Conservation (phyloP, 35 echinoderm and acorn worm genomes). For the Apostichopus parvimensis region DNA sequence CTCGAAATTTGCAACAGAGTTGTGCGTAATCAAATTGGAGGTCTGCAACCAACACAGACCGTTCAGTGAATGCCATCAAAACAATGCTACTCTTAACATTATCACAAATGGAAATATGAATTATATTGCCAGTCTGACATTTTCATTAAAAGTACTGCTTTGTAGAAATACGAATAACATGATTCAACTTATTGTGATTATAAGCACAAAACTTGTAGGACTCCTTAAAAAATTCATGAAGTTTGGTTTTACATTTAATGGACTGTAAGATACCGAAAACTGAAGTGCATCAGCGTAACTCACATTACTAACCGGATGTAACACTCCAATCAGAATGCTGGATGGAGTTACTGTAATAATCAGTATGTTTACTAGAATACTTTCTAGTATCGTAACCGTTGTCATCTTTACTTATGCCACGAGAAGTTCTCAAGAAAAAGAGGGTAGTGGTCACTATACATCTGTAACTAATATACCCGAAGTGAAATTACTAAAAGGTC, state of each 20-base stretch:
- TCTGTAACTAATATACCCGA: conserved; percentile 15
- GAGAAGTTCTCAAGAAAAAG: background rate
- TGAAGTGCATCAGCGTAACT: conserved; percentile 7
- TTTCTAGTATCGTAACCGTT: background rate
- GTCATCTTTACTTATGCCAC: background rate
- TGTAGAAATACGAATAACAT: conserved; percentile 27
- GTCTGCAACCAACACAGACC: too few relatives aligned
- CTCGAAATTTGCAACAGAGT: background rate
- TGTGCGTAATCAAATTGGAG: too few relatives aligned
- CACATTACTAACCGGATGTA: background rate
- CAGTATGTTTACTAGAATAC: conserved; percentile 7
- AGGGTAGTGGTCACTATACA: conserved; percentile 23
- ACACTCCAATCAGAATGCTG: conserved; percentile 11
- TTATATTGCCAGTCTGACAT: too few relatives aligned
- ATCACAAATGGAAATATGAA: background rate
- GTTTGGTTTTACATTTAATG: conserved; percentile 1
- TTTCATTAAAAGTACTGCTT: background rate
- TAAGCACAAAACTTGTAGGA: background rate
- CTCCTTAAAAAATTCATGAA: background rate
- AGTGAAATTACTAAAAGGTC: background rate
- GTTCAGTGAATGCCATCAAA: too few relatives aligned
- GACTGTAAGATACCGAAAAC: conserved; percentile 21
- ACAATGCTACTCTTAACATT: background rate
- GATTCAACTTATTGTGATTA: conserved; percentile 25
- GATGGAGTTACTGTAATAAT: background rate